Evolutionary conservation across 1,140 invertebrate species (phyloP).

Genomic region (Paraescarpia echinospica): DNA sequence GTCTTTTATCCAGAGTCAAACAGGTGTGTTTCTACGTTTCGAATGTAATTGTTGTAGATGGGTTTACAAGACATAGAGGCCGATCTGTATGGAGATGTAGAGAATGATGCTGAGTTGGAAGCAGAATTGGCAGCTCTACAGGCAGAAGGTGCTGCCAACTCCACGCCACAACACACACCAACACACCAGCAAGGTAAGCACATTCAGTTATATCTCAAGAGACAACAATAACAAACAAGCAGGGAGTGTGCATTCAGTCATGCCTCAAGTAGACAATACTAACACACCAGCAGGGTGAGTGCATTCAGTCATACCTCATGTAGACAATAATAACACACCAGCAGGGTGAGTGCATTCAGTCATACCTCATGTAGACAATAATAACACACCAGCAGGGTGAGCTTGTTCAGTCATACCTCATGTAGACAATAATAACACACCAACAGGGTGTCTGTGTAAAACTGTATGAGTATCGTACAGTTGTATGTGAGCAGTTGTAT

Average conservation of each 20-base stretch:
- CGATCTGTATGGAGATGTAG: constrained; percentile 5
- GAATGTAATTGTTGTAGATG: background rate
- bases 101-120: constrained; percentile 11
- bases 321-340: too few species aligned
- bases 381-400: background rate
- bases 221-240: too few species aligned
- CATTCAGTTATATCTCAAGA: too few species aligned
- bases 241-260: too few species aligned
- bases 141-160: background rate
- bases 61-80: constrained; percentile 6
- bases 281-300: too few species aligned
- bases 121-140: constrained; percentile 12
- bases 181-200: too few species aligned
- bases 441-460: too few species aligned
- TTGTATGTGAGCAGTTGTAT: too few species aligned
- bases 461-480: too few species aligned
- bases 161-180: background rate
- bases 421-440: background rate
- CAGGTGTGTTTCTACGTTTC: background rate
- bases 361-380: background rate
- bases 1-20: background rate
- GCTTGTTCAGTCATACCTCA: background rate
- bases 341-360: too few species aligned
- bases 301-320: too few species aligned
- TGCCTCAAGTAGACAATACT: too few species aligned